Percentiles rank a stretch among this genome's conserved stretches.
phyloP scores from a whole-genome alignment of 2,888 invertebrate genomes.

The Allolobophora icterica region DNA sequence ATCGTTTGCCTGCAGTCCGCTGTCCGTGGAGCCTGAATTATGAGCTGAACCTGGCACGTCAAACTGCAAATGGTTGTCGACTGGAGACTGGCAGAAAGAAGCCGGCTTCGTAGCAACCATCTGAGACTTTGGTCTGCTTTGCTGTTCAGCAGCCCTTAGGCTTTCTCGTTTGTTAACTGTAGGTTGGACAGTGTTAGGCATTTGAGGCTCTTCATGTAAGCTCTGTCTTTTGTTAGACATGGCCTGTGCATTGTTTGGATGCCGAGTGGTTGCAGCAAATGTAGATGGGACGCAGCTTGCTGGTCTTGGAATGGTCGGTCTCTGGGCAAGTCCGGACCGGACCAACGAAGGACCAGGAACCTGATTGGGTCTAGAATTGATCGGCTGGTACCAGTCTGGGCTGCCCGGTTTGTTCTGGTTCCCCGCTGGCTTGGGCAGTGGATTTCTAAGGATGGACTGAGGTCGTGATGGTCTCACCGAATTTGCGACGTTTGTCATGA shows the following conservation, averaged over 20 bases:
- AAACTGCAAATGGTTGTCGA: neutral
- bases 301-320: neutral
- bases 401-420: neutral
- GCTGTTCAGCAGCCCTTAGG: neutral
- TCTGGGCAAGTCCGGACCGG: neutral
- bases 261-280: neutral
- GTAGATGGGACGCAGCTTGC: neutral
- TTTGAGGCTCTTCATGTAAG: neutral
- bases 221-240: neutral
- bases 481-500: neutral
- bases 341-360: neutral
- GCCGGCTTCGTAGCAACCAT: neutral
- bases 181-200: neutral
- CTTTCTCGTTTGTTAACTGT: neutral
- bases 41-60: neutral
- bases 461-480: neutral
- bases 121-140: neutral
- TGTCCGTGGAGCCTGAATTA: conserved; percentile 36
- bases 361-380: neutral
- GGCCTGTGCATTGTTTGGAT: neutral
- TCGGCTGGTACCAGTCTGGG: neutral
- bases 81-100: neutral
- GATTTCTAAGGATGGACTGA: neutral
- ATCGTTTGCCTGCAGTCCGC: conserved; percentile 39
- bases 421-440: neutral